Evolutionary conservation across 2,888 invertebrate genomes (phyloP).

Genomic region (Amphipoea oculea): DNA sequence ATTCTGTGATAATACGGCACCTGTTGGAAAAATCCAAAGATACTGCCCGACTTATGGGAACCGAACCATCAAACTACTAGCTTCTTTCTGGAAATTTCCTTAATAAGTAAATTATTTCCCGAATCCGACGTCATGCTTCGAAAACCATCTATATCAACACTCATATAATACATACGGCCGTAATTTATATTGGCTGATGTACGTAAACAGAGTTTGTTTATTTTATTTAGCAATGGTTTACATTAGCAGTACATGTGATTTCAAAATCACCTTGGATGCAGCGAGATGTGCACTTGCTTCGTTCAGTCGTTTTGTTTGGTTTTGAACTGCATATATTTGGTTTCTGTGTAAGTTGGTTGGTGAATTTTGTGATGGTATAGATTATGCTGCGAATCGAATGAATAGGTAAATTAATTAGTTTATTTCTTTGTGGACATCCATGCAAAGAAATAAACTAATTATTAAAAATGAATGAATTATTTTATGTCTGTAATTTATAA

Average conservation of each 20-base stretch:
- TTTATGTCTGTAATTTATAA: too few species aligned
- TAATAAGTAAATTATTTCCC: constrained; percentile 31
- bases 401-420: background rate
- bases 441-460: too few species aligned
- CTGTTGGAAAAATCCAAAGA: background rate
- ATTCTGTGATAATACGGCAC: too few species aligned
- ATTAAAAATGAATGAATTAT: too few species aligned
- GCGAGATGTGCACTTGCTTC: constrained; percentile 65
- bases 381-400: background rate
- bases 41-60: background rate
- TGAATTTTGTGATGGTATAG: constrained; percentile 10
- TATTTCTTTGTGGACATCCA: too few species aligned
- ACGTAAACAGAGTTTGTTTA: constrained; percentile 73
- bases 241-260: constrained; percentile 76
- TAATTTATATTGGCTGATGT: constrained; percentile 68
- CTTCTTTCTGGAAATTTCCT: constrained; percentile 28
- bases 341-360: constrained; percentile 3
- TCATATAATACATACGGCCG: constrained; percentile 46
- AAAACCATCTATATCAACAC: constrained; percentile 47
- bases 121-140: constrained; percentile 34
- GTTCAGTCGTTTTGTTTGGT: constrained; percentile 36
- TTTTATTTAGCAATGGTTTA: constrained; percentile 79
- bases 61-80: background rate
- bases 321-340: constrained; percentile 18
- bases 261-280: constrained; percentile 76